Base-by-base conservation (phyloP, 2,113 vertebrate species). In the Plecturocebus donacophilus region DNA sequence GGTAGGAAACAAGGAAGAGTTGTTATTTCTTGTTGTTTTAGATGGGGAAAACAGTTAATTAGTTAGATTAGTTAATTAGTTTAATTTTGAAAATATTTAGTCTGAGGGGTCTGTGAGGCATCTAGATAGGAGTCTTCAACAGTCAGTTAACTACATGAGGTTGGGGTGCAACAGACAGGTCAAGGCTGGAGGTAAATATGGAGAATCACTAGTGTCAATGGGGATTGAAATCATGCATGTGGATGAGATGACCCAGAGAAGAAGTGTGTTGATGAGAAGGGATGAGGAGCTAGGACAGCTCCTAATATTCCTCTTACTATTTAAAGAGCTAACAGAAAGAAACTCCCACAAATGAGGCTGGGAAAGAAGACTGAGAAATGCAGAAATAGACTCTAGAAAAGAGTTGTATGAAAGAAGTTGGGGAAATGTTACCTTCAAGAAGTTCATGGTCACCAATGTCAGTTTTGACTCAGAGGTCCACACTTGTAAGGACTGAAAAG, bases 81-180 rank as follows among this genome's bases (percentile, higher is more conserved):
- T 92, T 88, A 87, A 12, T 81, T 90, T 71, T 49, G 47, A 84
- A 96, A 94, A 73, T 81, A 83, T 77, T 91, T 77, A 25, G 47
- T 70, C 13, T 81, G 56, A 83, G 17, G 21, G 7, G 10, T 27
- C 64, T 68, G 2, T 58, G 45, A 70, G 32, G 27, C 11, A 76
- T 40, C 32, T 56, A 76, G 54, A 71, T 64, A 71, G 30, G 95
- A 45, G 27, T 66, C 8, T 77, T 95, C 32, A 82, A 8, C 89
- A 47, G n/a, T 21, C 8, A 61, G 27, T 88, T 95, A 90, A 68
- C n/a, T 92, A 66, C 42, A 52, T 20, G 47, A 23, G 20, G 1
- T 66, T 90, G 64, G 54, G 4, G 32, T 45, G 16, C 21, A 73
- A 16, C 52, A 88, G 58, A 94, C 52, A 61, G 35, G 20, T 54